Evolutionary conservation across 2,113 vertebrate species (phyloP).

Genomic region (Malaclemys terrapin): DNA sequence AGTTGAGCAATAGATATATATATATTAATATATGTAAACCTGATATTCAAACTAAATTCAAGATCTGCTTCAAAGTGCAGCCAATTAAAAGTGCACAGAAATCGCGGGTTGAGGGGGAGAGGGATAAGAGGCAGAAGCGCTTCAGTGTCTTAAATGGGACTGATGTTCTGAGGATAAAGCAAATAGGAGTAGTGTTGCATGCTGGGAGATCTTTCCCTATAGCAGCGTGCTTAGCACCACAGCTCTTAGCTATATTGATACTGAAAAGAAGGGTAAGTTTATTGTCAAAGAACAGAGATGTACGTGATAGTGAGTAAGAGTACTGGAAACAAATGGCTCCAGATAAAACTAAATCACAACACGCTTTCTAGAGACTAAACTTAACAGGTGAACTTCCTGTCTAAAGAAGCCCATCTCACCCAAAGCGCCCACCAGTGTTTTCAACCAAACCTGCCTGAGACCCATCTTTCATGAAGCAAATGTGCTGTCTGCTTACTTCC

Average conservation of each 20-base stretch:
- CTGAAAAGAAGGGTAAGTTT: neutral
- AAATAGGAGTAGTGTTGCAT: neutral
- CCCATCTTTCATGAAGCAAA: neutral
- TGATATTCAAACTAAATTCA: neutral
- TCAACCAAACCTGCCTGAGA: neutral
- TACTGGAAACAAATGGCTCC: neutral
- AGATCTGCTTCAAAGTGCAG: neutral
- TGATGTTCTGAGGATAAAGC: neutral
- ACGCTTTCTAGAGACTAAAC: neutral
- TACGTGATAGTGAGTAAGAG: neutral
- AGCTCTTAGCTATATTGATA: neutral
- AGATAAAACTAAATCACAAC: neutral
- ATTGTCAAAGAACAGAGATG: neutral
- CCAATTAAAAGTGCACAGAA: neutral
- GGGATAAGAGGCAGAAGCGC: neutral
- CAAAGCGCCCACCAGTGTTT: neutral
- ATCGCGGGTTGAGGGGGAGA: accelerated
- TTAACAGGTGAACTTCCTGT: neutral
- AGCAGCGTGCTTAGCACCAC: neutral
- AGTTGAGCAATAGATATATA: neutral
- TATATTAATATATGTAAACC: neutral
- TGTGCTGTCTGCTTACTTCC: neutral
- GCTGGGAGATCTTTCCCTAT: neutral
- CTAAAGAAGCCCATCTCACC: neutral
- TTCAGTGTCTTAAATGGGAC: neutral